Base-by-base conservation (phyloP, 2,888 invertebrate genomes). In the Chrysomela aeneicollis region DNA sequence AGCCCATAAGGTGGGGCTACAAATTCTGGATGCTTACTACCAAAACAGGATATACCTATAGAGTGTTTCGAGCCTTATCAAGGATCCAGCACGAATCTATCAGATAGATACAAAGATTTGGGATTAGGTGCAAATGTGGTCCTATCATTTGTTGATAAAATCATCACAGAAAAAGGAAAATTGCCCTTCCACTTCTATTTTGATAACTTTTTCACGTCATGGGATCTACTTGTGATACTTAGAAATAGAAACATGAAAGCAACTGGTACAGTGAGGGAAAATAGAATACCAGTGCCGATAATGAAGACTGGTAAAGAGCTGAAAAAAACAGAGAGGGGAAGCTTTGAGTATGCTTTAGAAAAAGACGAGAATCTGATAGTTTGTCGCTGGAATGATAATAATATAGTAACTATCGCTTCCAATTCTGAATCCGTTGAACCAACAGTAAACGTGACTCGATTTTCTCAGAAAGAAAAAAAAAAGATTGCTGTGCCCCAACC, bases 381-480 rank as follows among this genome's bases (percentile, higher is more conserved):
- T 10, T 54, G 58, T 35, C 65, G 65, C 18, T 68, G 68, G 65
- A 17, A 59, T 50, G 68, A 66, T 57, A 68, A 64, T 21, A 66
- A 51, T 53, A 57, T 68, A 17, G 63, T 68, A 10, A 66, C 47
- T 37, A 37, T 52, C 22, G 18, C 21, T 52, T 53, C 46, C 4
- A 60, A 60, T 52, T 22, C 18, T 32, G 35, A 21, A 10, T 22
- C 9, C 4, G 19, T 52, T 22, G 15, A 21, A 21, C 52, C 60
- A 12, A 60, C 22, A 21, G 10, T 10, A 15, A 18, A 51, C 17
- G 60, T 60, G 2, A 42, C 35, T 37, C n/a, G 5, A 42, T 66
- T 68, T 51, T 66, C 66, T 26, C 63, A 59, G 50, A 65, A 57
- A 61, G 55, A 60, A 21, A 60, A 69, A 32, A 67, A 67, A 60